phyloP scores from a whole-genome alignment of 2,888 invertebrate genomes.

The Tachina lurida region DNA sequence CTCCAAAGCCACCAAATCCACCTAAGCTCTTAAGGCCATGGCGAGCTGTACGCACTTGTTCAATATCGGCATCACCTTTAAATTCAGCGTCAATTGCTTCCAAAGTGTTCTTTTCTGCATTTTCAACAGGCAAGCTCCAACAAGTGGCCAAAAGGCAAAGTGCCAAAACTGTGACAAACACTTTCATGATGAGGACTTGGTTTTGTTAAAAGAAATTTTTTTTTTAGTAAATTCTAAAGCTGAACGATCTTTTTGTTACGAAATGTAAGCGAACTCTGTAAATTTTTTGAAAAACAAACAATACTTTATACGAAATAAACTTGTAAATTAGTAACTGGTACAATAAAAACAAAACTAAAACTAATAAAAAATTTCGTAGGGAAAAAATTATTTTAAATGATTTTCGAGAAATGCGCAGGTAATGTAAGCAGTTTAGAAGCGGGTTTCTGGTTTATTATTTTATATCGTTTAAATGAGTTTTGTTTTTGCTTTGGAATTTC shows the following conservation, averaged over 20 bases:
- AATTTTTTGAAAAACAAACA: background rate
- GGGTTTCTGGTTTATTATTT: background rate
- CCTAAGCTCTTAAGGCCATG: too few species aligned
- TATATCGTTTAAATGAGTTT: background rate
- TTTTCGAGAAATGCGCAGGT: background rate
- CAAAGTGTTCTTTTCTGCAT: constrained; percentile 56
- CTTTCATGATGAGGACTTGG: constrained; percentile 68
- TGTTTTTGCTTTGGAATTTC: background rate
- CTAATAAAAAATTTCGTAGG: background rate
- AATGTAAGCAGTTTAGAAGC: background rate
- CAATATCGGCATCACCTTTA: constrained; percentile 64
- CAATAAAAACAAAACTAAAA: background rate
- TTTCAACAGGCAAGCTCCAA: constrained; percentile 67
- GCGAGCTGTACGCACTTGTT: constrained; percentile 73
- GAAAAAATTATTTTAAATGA: too few species aligned
- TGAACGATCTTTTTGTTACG: constrained; percentile 28
- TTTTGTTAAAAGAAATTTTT: background rate
- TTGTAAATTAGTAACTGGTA: background rate
- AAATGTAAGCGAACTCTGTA: constrained; percentile 38
- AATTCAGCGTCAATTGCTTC: constrained; percentile 61
- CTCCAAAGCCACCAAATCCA: too few species aligned
- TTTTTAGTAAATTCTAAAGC: background rate
- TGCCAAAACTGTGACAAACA: constrained; percentile 64
- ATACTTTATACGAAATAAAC: constrained; percentile 56
- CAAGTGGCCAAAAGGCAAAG: constrained; percentile 67